Evolutionary conservation across 2,888 invertebrate genomes (phyloP), one percentile per base, ranked within the genome.

Genomic region (Brachynemurus nebulosus): DNA sequence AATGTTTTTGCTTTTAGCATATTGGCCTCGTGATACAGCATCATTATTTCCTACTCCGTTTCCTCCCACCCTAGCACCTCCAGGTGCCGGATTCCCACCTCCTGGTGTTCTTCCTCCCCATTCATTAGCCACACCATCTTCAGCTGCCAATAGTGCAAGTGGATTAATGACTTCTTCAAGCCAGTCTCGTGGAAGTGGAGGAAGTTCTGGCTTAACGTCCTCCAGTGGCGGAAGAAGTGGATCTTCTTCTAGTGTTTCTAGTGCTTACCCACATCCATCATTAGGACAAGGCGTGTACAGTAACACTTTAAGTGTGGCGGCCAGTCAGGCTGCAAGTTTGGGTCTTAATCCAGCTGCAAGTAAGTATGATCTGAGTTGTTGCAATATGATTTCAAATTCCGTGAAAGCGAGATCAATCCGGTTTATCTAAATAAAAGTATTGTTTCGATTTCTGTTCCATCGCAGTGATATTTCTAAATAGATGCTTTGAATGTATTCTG

Each of bases 301-400:
- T 52, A 76, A 76, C 54, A 84, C 86, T 45, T 75, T 86, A 58
- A 84, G 85, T 52, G 86, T 85, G 54, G 86, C 86, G 42, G 86
- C 86, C 52, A 85, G 83, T 61, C 86, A 86, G 66, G 86, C 86
- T 30, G 86, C 86, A 44, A 84, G 83, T 58, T 70, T 86, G 56
- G 85, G 86, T 51, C 69, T 85, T 57, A 78, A 78, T 58, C 81
- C 82, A 47, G 78, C 78, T 49, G 79, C 80, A 57, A 81, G 80
- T 81, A 52, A 72, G 74, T 70, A n/a, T n/a, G n/a, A n/a, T n/a
- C n/a, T n/a, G n/a, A n/a, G n/a, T n/a, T n/a, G n/a, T n/a, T n/a
- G n/a, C n/a, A n/a, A n/a, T n/a, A n/a, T n/a, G n/a, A n/a, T n/a
- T n/a, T n/a, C n/a, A n/a, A n/a, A n/a, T n/a, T n/a, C n/a, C n/a